These are phyloP conservation scores for Trichopoda pennipes DNA, from an alignment of 2,888 invertebrate species.

Conservation along the genomic window DNA sequence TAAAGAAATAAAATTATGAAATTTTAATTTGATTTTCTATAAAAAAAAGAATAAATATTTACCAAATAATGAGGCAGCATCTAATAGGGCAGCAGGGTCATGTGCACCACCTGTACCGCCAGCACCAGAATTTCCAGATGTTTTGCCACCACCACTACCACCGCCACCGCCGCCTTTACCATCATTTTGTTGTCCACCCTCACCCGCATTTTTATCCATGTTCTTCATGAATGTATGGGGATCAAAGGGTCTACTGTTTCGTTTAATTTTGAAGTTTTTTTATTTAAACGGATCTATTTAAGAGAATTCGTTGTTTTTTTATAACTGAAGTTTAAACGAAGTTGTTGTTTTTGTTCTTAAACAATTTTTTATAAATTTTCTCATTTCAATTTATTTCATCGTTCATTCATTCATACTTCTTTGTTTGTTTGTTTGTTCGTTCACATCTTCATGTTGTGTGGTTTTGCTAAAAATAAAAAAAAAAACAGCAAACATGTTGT, in stretches of 20 bases:
- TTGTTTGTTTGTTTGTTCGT: too few species aligned
- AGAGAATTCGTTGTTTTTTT: constrained; percentile 57
- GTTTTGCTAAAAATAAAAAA: constrained; percentile 29
- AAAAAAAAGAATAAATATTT: constrained; percentile 72
- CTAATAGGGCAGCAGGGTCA: constrained; percentile 87
- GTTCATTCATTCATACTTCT: too few species aligned
- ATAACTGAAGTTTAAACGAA: neutral
- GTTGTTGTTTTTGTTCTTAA: constrained; percentile 40
- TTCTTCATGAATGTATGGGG: constrained; percentile 74
- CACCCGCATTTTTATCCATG: constrained; percentile 92
- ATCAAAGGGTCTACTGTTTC: constrained; percentile 71
- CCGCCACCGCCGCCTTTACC: constrained; percentile 79
- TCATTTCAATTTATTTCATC: constrained; percentile 50
- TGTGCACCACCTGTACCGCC: constrained; percentile 80
- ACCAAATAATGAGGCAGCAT: constrained; percentile 90
- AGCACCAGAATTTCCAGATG: constrained; percentile 80
- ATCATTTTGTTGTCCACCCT: constrained; percentile 77
- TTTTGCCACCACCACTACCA: constrained; percentile 81
- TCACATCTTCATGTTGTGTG: constrained; percentile 31
- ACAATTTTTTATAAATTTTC: constrained; percentile 39
- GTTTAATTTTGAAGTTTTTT: constrained; percentile 72
- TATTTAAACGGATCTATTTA: constrained; percentile 58
- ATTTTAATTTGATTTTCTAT: neutral
- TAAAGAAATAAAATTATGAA: neutral
- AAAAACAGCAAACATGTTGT: constrained; percentile 30